phyloP scores from a whole-genome alignment of 2,113 vertebrate genomes.

The Octodon degus region DNA sequence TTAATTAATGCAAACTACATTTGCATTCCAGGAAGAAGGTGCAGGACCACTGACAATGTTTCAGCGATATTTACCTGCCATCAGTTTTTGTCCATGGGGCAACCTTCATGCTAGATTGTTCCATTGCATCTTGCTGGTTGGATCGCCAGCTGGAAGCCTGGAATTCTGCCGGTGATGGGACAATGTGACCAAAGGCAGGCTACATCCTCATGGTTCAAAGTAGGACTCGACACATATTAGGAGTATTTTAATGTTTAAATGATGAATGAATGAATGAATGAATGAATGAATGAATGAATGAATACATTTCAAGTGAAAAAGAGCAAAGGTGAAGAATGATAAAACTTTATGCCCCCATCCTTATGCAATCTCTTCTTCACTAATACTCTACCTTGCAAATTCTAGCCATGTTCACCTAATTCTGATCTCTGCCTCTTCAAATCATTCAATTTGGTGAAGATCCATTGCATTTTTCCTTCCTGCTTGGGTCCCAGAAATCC shows the following conservation, averaged over 20 bases:
- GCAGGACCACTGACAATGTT: not conserved
- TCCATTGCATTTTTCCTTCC: not conserved
- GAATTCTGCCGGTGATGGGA: not conserved
- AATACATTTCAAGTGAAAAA: not conserved
- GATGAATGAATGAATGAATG: not conserved
- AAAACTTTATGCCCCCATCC: not conserved
- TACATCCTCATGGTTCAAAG: not conserved
- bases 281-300: not conserved
- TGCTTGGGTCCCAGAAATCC: not conserved
- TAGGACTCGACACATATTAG: not conserved
- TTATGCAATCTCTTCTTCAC: not conserved
- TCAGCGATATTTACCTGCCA: not conserved
- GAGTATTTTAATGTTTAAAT: not conserved
- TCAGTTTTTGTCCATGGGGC: not conserved
- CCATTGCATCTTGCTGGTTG: not conserved
- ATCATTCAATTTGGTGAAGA: not conserved
- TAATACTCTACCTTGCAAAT: not conserved
- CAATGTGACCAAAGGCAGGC: not conserved
- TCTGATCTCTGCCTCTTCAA: not conserved
- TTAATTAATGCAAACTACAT: not conserved
- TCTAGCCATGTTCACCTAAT: not conserved
- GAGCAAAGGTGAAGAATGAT: not conserved
- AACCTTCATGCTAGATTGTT: not conserved
- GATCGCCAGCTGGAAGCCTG: not conserved
- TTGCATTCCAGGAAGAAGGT: not conserved